These are phyloP conservation scores for Liodrosophila aerea DNA, from an alignment of 2,888 invertebrate genomes.

Conservation along the genomic window DNA sequence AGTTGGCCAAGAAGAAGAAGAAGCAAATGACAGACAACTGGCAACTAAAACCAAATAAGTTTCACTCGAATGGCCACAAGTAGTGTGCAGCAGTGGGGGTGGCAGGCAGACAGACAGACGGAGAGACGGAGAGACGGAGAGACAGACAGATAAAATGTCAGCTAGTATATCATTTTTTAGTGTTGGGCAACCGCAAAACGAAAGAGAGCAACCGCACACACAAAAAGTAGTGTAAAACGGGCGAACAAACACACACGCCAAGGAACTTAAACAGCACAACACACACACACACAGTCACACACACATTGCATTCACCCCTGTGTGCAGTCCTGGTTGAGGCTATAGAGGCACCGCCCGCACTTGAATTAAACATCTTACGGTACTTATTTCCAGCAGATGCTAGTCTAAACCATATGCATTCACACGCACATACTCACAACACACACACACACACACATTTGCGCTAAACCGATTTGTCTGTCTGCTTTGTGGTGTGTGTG, in stretches of 20 bases:
- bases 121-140: constrained; percentile 15
- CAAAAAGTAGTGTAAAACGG: constrained; percentile 1
- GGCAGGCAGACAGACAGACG: constrained; percentile 26
- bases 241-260: not conserved
- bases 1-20: not conserved
- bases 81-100: constrained; percentile 46
- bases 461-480: constrained; percentile 73
- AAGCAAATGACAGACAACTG: constrained; percentile 6
- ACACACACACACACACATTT: constrained; percentile 25
- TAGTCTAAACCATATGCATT: constrained; percentile 37
- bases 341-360: constrained; percentile 39
- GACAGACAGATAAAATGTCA: constrained; percentile 45
- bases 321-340: too few relatives aligned
- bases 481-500: constrained; percentile 45
- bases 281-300: too few relatives aligned
- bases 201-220: constrained; percentile 26
- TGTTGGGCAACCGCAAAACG: constrained; percentile 57
- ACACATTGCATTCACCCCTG: too few relatives aligned
- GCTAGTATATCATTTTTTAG: constrained; percentile 70
- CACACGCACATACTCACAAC: constrained; percentile 13
- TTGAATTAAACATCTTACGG: constrained; percentile 67
- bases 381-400: constrained; percentile 47
- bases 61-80: constrained; percentile 62
- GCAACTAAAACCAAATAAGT: constrained; percentile 42
- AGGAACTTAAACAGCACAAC: too few relatives aligned